Conservation (phyloP, 1,140 invertebrate genomes). For the Drosophila melanica region DNA sequence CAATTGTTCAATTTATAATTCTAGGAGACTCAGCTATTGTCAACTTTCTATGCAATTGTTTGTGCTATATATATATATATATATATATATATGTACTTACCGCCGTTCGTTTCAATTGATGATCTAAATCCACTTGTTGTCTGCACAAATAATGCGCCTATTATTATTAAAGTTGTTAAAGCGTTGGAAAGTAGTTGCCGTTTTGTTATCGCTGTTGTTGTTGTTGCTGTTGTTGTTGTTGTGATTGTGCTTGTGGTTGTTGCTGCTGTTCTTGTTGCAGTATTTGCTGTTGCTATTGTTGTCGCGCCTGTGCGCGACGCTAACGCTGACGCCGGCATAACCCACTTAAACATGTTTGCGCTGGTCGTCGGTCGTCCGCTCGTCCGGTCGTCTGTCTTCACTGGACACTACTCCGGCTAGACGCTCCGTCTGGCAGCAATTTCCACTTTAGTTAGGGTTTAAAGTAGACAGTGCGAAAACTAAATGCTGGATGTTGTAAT, state of each 20-base stretch:
- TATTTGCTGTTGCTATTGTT: conserved; percentile 42
- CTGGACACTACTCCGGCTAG: conserved; percentile 49
- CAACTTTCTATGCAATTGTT: conserved; percentile 13
- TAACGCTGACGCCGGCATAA: conserved; percentile 73
- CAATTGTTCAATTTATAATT: conserved; percentile 41
- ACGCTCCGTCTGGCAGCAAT: conserved; percentile 50
- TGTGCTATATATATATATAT: not conserved
- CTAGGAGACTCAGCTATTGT: conserved; percentile 45
- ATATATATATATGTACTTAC: conserved; percentile 51
- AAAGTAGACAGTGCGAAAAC: conserved; percentile 50
- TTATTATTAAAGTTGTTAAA: conserved; percentile 82
- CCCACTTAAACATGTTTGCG: conserved; percentile 80
- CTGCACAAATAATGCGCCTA: conserved; percentile 80
- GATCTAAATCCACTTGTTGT: conserved; percentile 84
- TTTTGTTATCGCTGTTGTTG: conserved; percentile 34
- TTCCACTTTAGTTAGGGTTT: conserved; percentile 38
- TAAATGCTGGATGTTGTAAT: conserved; percentile 54
- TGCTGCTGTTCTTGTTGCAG: conserved; percentile 17
- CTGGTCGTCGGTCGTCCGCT: conserved; percentile 2
- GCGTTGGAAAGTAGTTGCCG: conserved; percentile 75
- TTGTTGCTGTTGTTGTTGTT: conserved; percentile 34
- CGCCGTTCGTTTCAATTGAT: conserved; percentile 81
- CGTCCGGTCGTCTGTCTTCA: conserved; percentile 11
- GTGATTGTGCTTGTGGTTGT: conserved; percentile 27
- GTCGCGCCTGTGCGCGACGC: conserved; percentile 52